Evolutionary conservation across 2,888 invertebrate genomes (phyloP), one percentile per base, ranked within the genome.

Genomic region (Campoplex capitator): DNA sequence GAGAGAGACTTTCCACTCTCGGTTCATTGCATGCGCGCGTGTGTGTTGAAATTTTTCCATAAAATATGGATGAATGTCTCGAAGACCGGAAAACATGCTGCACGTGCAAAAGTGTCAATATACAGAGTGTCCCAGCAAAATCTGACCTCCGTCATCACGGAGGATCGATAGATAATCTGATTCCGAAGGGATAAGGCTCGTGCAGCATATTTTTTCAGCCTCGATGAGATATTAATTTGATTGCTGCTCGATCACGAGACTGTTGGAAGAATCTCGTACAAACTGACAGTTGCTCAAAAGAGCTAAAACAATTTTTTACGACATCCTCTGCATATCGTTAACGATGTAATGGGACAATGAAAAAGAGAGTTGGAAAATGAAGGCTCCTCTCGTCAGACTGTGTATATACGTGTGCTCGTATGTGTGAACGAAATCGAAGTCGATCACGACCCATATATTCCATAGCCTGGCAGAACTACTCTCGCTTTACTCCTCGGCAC

Each of bases 401-500:
- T 77, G n/a, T 38, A 42, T 38, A 42, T 51, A 23, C 23, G 23
- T 23, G 23, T 23, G 23, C 23, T 23, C 23, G 23, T 28, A 45
- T 4, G n/a, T 67, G 65, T 70, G 78, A 58, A 83, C 79, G 38
- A 76, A 51, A 86, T 86, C 79, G 82, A 83, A 83, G 70, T 79
- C 86, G 79, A 86, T 83, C 83, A 73, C 79, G 79, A 86, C 86
- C 86, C 79, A 83, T 83, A 83, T 86, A 79, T 79, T 86, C 79
- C 54, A 48, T 42, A 73, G 73, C 42, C 70, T 75, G 78, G 35
- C 11, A 28, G 54, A 48, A n/a, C 58, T 23, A 23, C 23, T 23
- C 23, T 58, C 42, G 13, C 42, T 23, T 38, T 35, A 18, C 79
- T 79, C 71, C 16, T 70, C 23, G 23, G 23, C 23, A 23, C 42